Conservation (phyloP, 2,797 vertebrate genomes). For the Chelidonichthys spinosus region DNA sequence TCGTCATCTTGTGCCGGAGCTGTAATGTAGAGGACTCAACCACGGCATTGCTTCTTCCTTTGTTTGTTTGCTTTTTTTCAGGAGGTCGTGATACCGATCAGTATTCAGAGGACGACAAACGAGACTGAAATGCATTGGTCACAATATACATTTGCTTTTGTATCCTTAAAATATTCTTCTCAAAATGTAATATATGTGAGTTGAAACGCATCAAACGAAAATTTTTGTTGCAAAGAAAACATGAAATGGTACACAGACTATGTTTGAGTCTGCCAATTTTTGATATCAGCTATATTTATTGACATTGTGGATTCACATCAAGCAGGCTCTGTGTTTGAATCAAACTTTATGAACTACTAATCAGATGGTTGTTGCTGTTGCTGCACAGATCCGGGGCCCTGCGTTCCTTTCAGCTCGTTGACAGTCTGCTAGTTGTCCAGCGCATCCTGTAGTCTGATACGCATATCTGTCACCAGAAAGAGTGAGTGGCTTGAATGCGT, state of each 20-base stretch:
- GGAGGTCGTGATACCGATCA: conserved; percentile 2
- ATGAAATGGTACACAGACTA: not conserved
- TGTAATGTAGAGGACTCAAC: conserved; percentile 32
- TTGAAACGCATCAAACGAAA: not conserved
- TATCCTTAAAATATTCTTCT: not conserved
- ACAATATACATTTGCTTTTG: conserved; percentile 27
- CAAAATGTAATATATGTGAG: not conserved
- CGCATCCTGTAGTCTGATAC: conserved; percentile 79
- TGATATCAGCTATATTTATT: not conserved
- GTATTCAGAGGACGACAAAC: conserved; percentile 33
- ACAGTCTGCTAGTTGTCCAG: conserved; percentile 79
- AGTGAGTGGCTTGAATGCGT: conserved; percentile 29
- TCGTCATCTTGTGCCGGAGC: conserved; percentile 13
- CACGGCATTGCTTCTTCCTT: not conserved
- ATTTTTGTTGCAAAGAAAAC: not conserved
- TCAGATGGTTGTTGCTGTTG: conserved; percentile 67
- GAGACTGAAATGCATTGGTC: conserved; percentile 18
- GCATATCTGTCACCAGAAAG: conserved; percentile 35
- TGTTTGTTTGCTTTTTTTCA: not conserved
- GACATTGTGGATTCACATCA: conserved; percentile 5
- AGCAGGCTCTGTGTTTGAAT: conserved; percentile 12
- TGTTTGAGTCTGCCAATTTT: not conserved
- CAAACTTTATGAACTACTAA: conserved; percentile 35
- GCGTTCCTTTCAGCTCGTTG: conserved; percentile 82
- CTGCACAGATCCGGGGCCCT: conserved; percentile 75